phyloP scores from a whole-genome alignment of 2,888 invertebrate genomes.

The Lasioglossum calceatum region DNA sequence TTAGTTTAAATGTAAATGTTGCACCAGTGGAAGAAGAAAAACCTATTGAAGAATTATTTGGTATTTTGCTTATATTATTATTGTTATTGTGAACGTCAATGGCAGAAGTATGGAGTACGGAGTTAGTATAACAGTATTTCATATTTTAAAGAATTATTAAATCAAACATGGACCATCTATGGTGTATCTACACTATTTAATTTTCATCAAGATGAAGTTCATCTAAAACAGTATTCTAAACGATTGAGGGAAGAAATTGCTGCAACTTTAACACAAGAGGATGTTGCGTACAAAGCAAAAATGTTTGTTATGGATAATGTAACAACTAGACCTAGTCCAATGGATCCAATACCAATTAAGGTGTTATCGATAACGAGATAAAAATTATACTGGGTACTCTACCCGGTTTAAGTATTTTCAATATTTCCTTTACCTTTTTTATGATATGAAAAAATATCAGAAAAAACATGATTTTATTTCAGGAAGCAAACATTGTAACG shows the following conservation, averaged over 20 bases:
- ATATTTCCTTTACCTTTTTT: neutral
- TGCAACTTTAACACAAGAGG: conserved; percentile 71
- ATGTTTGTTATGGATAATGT: conserved; percentile 69
- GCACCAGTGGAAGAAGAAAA: neutral
- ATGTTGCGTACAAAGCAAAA: conserved; percentile 76
- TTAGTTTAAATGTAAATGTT: conserved; percentile 29
- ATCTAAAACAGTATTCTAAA: conserved; percentile 80
- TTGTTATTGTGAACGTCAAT: neutral
- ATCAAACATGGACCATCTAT: conserved; percentile 80
- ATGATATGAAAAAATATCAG: neutral
- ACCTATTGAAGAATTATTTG: conserved; percentile 10
- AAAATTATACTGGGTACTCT: neutral
- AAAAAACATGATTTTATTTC: neutral
- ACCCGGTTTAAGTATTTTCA: neutral
- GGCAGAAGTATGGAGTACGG: neutral
- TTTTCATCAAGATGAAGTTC: conserved; percentile 74
- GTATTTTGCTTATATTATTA: conserved; percentile 32
- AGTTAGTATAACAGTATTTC: neutral
- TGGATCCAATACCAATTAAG: conserved; percentile 72
- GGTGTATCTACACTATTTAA: conserved; percentile 80
- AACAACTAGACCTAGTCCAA: conserved; percentile 57
- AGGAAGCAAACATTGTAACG: neutral
- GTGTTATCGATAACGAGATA: conserved; percentile 58
- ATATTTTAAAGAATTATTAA: conserved; percentile 74
- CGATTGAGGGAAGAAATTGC: conserved; percentile 80